These are phyloP conservation scores for Latrodectus hesperus DNA, from an alignment of 2,888 invertebrate genomes.

Conservation along the genomic window DNA sequence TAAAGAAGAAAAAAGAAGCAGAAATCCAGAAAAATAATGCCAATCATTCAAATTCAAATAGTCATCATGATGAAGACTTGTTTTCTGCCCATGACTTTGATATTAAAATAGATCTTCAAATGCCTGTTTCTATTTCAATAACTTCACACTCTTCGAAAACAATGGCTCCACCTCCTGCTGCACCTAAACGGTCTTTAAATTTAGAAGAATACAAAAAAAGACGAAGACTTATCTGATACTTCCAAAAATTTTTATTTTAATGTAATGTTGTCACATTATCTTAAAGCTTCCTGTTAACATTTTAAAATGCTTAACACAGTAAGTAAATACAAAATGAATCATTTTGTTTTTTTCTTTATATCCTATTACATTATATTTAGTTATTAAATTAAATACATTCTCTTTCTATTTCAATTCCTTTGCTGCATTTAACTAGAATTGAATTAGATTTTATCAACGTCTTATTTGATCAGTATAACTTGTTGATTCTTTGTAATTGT, in stretches of 20 bases:
- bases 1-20: conserved; percentile 58
- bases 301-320: too few relatives aligned
- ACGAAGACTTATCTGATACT: conserved; percentile 85
- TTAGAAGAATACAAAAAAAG: conserved; percentile 95
- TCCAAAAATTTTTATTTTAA: neutral
- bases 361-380: too few relatives aligned
- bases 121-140: conserved; percentile 77
- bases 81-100: conserved; percentile 93
- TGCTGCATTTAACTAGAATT: too few relatives aligned
- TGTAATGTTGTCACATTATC: neutral
- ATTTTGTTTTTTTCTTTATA: too few relatives aligned
- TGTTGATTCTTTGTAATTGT: too few relatives aligned
- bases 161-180: conserved; percentile 83
- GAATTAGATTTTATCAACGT: too few relatives aligned
- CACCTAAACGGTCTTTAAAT: conserved; percentile 89
- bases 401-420: too few relatives aligned
- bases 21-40: conserved; percentile 31
- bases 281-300: too few relatives aligned
- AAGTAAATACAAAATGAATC: too few relatives aligned
- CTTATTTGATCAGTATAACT: too few relatives aligned
- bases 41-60: neutral
- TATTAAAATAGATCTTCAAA: conserved; percentile 92
- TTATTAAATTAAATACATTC: too few relatives aligned
- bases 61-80: conserved; percentile 76
- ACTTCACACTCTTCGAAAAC: conserved; percentile 84